Conservation (phyloP, 2,797 vertebrate genomes). For the Eremophila alpestris region DNA sequence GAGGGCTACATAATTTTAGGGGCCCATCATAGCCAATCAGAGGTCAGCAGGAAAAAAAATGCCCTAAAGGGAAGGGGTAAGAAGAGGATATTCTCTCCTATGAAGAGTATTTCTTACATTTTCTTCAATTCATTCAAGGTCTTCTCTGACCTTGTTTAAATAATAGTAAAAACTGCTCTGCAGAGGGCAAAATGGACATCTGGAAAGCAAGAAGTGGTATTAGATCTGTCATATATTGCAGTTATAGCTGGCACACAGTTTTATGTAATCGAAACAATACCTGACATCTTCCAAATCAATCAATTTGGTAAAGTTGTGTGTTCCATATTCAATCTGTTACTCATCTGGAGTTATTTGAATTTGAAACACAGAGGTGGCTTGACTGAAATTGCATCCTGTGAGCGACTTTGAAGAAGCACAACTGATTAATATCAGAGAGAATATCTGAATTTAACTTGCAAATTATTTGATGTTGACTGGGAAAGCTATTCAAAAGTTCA, state of each 20-base stretch:
- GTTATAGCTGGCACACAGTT: not conserved
- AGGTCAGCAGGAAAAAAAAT: not conserved
- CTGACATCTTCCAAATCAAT: not conserved
- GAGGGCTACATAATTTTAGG: not conserved
- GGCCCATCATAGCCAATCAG: not conserved
- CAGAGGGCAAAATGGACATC: not conserved
- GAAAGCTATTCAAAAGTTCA: not conserved
- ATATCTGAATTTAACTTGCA: not conserved
- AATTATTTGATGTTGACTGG: not conserved
- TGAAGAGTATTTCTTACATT: not conserved
- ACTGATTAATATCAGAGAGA: not conserved
- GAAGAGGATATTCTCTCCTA: not conserved
- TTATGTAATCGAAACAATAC: not conserved
- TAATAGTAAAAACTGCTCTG: not conserved
- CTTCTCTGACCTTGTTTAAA: not conserved
- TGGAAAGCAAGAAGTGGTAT: not conserved
- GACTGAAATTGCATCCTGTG: not conserved
- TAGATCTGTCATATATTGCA: not conserved
- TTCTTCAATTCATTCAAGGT: not conserved
- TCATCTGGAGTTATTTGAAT: not conserved
- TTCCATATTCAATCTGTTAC: not conserved
- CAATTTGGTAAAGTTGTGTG: not conserved
- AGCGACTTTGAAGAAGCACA: not conserved
- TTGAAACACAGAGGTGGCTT: not conserved
- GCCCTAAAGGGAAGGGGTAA: not conserved